Base-by-base conservation (phyloP, 2,888 invertebrate genomes). In the Sinopyrophorus schimmeli region DNA sequence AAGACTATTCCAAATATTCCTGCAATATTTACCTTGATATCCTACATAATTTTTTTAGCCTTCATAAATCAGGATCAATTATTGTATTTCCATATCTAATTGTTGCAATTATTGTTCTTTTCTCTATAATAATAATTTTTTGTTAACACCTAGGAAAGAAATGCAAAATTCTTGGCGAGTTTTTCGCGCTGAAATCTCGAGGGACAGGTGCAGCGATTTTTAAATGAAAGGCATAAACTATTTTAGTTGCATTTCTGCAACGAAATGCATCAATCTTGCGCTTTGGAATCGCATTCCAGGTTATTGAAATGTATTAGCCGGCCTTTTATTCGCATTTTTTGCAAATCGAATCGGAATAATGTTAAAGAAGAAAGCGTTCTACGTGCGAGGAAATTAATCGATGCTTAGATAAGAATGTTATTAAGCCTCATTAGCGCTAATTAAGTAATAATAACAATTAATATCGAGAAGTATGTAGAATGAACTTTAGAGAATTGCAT, bases 11-110 rank as follows among this genome's bases (percentile, higher is more conserved):
- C 15, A 24, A 35, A 35, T 35, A 35, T 35, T 35, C 35, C 6
- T 24, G 24, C 24, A 15, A 35, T 35, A 24, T 35, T 35, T 35
- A 20, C 35, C 35, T 35, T 35, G 35, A 10, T 24, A 24, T 14
- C 24, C 16, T 12, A 24, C 23, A 24, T 32, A 16, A 35, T 35
- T 35, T 35, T 35, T 35, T 15, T 20, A 24, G 12, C 35, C 35
- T 35, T 24, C 35, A 35, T 35, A 35, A 35, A 35, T 35, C 35
- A 35, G 14, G 23, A 14, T 24, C 35, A 35, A 35, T 24, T 35
- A 35, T 14, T 35, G 35, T 24, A 35, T 35, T 35, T 35, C 35
- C 35, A 35, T 35, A 35, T 20, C 5, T 35, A 35, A 35, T 35
- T 24, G 23, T 14, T 35, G 14, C 35, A 14, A 24, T 24, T 16